Conservation (phyloP, 2,888 invertebrate genomes). For the Amiota mariae region DNA sequence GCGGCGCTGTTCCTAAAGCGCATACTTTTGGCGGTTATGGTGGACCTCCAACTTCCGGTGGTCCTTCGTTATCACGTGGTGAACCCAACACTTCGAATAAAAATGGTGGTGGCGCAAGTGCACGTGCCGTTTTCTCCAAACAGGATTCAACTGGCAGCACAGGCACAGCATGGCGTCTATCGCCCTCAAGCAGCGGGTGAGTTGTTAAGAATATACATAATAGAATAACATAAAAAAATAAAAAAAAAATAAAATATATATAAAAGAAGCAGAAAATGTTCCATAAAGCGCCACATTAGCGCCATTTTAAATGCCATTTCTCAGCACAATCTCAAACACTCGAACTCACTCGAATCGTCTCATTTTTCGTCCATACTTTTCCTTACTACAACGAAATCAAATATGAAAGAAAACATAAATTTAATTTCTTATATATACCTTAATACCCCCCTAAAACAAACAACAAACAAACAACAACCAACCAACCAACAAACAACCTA, state of each 20-base stretch:
- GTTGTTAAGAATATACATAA: constrained; percentile 51
- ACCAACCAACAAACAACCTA: constrained; percentile 29
- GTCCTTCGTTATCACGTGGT: constrained; percentile 76
- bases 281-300: neutral
- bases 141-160: constrained; percentile 76
- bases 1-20: constrained; percentile 82
- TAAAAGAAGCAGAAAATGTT: neutral
- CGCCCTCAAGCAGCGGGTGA: constrained; percentile 74
- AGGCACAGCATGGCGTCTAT: constrained; percentile 72
- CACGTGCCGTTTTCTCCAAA: constrained; percentile 81
- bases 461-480: constrained; percentile 36
- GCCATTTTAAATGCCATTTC: too few relatives aligned
- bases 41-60: constrained; percentile 76
- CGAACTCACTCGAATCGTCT: neutral
- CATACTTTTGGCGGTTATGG: constrained; percentile 92
- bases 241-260: neutral
- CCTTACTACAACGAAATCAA: neutral
- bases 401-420: neutral
- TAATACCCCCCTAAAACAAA: constrained; percentile 30
- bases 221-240: neutral
- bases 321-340: neutral
- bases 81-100: constrained; percentile 80
- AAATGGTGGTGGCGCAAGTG: constrained; percentile 69
- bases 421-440: constrained; percentile 20
- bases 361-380: neutral